Conservation (phyloP, 2,797 vertebrate genomes). For the Pangasius krempfi region DNA sequence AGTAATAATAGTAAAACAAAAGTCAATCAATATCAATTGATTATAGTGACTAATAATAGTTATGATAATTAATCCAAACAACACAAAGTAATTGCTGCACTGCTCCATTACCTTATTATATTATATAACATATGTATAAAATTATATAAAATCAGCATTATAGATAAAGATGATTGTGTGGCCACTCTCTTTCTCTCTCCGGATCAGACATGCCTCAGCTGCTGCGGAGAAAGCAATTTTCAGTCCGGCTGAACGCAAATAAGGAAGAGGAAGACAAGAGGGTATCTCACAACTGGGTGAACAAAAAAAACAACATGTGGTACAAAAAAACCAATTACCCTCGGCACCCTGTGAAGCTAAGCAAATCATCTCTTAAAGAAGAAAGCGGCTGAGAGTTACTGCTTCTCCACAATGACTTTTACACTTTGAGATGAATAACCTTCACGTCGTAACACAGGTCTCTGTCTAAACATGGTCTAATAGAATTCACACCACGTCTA, state of each 20-base stretch:
- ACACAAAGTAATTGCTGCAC: not conserved
- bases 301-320: constrained; percentile 14
- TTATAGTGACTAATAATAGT: not conserved
- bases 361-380: constrained; percentile 49
- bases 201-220: constrained; percentile 42
- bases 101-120: not conserved
- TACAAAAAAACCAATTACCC: constrained; percentile 53
- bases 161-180: not conserved
- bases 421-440: constrained; percentile 49
- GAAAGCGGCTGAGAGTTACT: constrained; percentile 21
- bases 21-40: too few species aligned
- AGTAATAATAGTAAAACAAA: not conserved
- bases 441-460: constrained; percentile 38
- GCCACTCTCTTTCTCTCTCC: constrained; percentile 9
- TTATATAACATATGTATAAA: not conserved
- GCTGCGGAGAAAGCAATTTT: constrained; percentile 56
- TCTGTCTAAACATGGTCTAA: constrained; percentile 48
- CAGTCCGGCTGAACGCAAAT: constrained; percentile 52
- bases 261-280: constrained; percentile 28
- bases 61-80: not conserved
- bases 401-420: constrained; percentile 41
- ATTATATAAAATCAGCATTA: not conserved
- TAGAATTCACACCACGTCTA: constrained; percentile 53
- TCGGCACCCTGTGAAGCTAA: constrained; percentile 42
- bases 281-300: constrained; percentile 30